Evolutionary conservation across 2,113 vertebrate genomes (phyloP).

Genomic region (Arenaria interpres): DNA sequence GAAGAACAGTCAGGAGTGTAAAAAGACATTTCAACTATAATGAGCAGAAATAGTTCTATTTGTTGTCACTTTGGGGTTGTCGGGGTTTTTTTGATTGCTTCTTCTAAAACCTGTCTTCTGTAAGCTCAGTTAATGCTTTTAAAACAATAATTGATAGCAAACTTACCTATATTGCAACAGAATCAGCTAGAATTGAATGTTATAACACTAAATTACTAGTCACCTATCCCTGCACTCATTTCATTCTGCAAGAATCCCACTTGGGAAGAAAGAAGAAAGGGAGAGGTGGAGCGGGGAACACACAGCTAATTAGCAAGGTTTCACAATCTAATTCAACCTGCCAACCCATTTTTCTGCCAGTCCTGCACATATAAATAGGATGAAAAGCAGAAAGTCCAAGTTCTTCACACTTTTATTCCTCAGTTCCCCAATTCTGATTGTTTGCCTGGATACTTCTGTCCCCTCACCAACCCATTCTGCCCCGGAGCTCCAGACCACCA

Average conservation of each 20-base stretch:
- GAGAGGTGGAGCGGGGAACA: not conserved
- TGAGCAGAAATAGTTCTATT: not conserved
- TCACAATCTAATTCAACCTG: not conserved
- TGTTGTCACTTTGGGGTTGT: not conserved
- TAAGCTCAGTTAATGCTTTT: not conserved
- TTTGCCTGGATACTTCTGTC: not conserved
- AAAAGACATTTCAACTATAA: not conserved
- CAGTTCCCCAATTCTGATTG: not conserved
- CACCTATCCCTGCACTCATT: not conserved
- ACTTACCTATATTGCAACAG: not conserved
- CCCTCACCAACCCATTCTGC: fast-evolving
- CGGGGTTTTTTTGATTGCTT: not conserved
- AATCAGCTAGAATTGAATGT: not conserved
- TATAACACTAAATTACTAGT: not conserved
- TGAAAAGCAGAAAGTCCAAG: not conserved
- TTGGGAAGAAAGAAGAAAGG: not conserved
- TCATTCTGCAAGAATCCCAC: not conserved
- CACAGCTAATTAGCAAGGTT: not conserved
- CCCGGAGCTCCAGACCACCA: not conserved
- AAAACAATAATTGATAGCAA: not conserved
- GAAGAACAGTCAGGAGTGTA: not conserved
- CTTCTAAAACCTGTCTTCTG: not conserved
- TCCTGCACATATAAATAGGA: not conserved
- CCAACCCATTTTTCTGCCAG: not conserved
- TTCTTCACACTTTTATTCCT: not conserved